Conservation (phyloP, 2,797 vertebrate genomes). For the Miichthys miiuy region DNA sequence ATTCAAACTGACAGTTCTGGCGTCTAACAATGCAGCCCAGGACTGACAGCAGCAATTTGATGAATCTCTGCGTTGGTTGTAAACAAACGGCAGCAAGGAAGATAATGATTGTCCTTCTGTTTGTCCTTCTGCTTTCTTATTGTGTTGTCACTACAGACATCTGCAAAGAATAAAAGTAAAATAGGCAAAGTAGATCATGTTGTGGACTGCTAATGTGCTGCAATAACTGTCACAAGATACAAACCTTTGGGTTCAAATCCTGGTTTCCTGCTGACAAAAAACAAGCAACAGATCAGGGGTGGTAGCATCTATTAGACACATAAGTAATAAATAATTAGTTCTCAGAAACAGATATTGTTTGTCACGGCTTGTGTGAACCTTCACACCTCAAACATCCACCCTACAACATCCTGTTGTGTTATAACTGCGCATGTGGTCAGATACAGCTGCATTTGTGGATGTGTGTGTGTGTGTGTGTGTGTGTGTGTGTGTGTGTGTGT, state of each 20-base stretch:
- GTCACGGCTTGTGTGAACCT: constrained; percentile 63
- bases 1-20: constrained; percentile 70
- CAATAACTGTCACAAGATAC: constrained; percentile 17
- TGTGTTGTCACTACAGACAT: constrained; percentile 52
- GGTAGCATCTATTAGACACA: constrained; percentile 12
- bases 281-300: background rate
- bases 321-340: constrained; percentile 57
- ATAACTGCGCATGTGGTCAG: constrained; percentile 74
- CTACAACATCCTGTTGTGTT: constrained; percentile 82
- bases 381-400: constrained; percentile 77
- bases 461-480: constrained; percentile 1
- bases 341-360: constrained; percentile 69
- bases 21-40: constrained; percentile 59
- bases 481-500: constrained; percentile 22
- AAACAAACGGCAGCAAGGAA: constrained; percentile 63
- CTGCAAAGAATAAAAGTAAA: constrained; percentile 39
- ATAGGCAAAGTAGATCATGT: constrained; percentile 34
- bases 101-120: constrained; percentile 66
- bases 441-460: constrained; percentile 63
- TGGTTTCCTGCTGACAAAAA: background rate
- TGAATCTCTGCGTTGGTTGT: constrained; percentile 57
- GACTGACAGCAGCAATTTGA: constrained; percentile 68
- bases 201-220: constrained; percentile 17
- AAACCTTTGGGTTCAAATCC: background rate
- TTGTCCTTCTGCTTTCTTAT: constrained; percentile 59